Conservation (phyloP, 1,140 invertebrate species). For the Potamilus streckersoni region DNA sequence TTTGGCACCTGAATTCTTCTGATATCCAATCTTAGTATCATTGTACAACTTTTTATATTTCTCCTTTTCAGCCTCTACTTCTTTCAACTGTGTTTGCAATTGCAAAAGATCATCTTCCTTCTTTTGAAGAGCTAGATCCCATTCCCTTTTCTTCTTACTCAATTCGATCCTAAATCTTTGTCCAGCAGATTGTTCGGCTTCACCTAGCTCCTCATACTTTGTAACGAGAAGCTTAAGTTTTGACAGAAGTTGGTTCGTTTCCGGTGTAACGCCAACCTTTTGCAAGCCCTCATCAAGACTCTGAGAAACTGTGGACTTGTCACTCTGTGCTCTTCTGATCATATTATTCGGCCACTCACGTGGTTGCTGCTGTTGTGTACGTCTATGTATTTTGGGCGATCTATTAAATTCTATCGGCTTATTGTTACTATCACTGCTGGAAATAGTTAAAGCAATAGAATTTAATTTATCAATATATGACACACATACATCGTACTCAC, state of each 20-base stretch:
- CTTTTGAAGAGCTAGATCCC: constrained; percentile 16
- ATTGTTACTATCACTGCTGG: background rate
- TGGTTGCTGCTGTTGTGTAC: background rate
- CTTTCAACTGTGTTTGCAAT: constrained; percentile 26
- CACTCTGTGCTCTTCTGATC: constrained; percentile 9
- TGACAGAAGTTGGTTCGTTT: constrained; percentile 25
- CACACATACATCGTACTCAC: constrained; percentile 24
- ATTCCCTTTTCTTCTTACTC: constrained; percentile 25
- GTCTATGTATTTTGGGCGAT: background rate
- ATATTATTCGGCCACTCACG: constrained; percentile 22
- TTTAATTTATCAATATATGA: constrained; percentile 16
- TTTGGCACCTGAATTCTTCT: constrained; percentile 6
- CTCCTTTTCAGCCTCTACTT: constrained; percentile 25
- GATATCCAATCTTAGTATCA: constrained; percentile 30
- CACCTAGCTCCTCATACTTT: constrained; percentile 27
- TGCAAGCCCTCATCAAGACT: constrained; percentile 12
- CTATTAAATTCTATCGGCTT: background rate
- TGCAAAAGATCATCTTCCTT: constrained; percentile 26
- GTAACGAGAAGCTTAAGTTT: constrained; percentile 9
- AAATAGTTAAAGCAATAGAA: background rate
- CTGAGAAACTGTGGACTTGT: background rate
- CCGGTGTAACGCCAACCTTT: background rate
- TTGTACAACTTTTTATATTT: constrained; percentile 32
- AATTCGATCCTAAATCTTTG: constrained; percentile 17
- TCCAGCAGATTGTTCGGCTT: constrained; percentile 18